phyloP scores from a whole-genome alignment of 2,888 invertebrate species.

The Drosophila neonasuta region DNA sequence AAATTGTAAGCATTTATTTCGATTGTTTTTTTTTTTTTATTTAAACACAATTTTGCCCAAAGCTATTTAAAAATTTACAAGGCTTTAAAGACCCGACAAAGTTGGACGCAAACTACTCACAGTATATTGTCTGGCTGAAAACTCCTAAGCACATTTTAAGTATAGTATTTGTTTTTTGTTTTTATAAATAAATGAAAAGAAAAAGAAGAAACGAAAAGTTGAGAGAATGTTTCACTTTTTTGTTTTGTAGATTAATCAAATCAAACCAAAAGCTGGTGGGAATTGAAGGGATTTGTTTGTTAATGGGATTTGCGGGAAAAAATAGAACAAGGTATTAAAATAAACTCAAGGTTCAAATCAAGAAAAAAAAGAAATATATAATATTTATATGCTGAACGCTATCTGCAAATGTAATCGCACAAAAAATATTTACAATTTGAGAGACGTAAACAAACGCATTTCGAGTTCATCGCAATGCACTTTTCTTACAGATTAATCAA shows the following conservation, averaged over 20 bases:
- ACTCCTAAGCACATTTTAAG: constrained; percentile 76
- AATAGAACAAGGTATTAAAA: constrained; percentile 3
- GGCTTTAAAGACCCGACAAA: constrained; percentile 33
- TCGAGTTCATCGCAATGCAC: constrained; percentile 53
- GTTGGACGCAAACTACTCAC: constrained; percentile 76
- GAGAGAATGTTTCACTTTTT: constrained; percentile 46
- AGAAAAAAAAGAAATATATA: neutral
- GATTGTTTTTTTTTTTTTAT: neutral
- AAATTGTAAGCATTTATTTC: constrained; percentile 23
- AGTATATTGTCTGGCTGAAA: constrained; percentile 82
- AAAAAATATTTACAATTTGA: constrained; percentile 16
- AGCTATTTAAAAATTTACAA: constrained; percentile 36
- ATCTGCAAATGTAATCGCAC: constrained; percentile 5
- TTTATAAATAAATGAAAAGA: constrained; percentile 63
- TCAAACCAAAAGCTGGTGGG: constrained; percentile 28
- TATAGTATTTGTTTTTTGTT: constrained; percentile 46
- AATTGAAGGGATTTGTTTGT: neutral
- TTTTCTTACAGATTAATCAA: constrained; percentile 31
- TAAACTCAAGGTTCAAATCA: constrained; percentile 12
- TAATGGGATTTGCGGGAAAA: constrained; percentile 1
- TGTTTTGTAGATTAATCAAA: constrained; percentile 8
- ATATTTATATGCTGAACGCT: neutral
- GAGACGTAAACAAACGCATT: constrained; percentile 59
- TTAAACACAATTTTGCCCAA: constrained; percentile 25
- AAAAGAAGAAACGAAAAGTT: constrained; percentile 69